These are phyloP conservation scores for Stegastes partitus DNA, from an alignment of 2,113 vertebrate genomes.

Conservation along the genomic window DNA sequence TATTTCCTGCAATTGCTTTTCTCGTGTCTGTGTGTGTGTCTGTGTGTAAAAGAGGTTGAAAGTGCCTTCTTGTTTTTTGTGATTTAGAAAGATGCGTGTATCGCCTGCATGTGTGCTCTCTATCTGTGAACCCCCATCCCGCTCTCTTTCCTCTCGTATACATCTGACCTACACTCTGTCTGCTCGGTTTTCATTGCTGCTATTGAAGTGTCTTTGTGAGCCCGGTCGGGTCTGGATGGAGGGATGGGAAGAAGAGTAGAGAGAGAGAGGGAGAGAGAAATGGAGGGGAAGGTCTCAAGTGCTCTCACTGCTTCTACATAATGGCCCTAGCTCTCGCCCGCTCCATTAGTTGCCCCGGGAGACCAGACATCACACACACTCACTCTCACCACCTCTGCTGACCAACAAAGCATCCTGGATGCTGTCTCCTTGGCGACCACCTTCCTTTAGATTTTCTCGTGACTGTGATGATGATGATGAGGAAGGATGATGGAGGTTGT, in stretches of 20 bases:
- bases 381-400: conserved; percentile 79
- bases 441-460: conserved; percentile 58
- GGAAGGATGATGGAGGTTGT: conserved; percentile 51
- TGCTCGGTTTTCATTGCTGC: conserved; percentile 77
- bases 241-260: conserved; percentile 60
- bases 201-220: conserved; percentile 89
- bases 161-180: conserved; percentile 60
- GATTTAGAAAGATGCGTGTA: conserved; percentile 43
- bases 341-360: conserved; percentile 99
- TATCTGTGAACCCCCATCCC: conserved; percentile 44
- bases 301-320: conserved; percentile 93
- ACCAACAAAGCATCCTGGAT: conserved; percentile 92
- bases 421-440: conserved; percentile 88
- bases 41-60: conserved; percentile 46
- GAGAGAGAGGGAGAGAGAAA: conserved; percentile 50
- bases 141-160: conserved; percentile 35
- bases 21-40: conserved; percentile 10
- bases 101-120: conserved; percentile 30
- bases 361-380: conserved; percentile 89
- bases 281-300: conserved; percentile 88
- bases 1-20: conserved; percentile 68
- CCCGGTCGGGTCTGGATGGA: conserved; percentile 81
- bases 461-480: conserved; percentile 59
- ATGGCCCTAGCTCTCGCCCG: conserved; percentile 93
- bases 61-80: conserved; percentile 61